These are phyloP conservation scores for Mionectes macconnelli DNA, from an alignment of 2,113 vertebrate species.

Conservation along the genomic window DNA sequence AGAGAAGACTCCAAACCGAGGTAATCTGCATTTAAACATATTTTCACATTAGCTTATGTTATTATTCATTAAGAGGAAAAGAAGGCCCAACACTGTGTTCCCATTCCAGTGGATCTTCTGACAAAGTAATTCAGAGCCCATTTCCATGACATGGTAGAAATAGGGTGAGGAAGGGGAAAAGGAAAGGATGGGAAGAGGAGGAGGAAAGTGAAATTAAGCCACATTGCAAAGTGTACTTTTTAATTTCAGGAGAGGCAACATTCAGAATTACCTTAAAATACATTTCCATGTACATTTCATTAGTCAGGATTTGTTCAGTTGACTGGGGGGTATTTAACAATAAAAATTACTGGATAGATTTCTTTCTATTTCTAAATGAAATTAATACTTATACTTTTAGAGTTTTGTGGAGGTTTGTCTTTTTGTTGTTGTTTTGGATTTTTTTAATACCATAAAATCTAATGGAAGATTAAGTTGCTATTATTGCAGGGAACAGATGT, in stretches of 20 bases:
- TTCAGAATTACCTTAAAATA: not conserved
- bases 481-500: conserved; percentile 4
- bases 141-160: not conserved
- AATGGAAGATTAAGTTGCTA: conserved; percentile 9
- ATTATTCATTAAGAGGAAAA: not conserved
- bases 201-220: not conserved
- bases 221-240: not conserved
- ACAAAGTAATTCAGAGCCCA: not conserved
- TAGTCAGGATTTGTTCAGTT: not conserved
- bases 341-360: not conserved
- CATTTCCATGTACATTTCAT: not conserved
- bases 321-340: not conserved
- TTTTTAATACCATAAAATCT: not conserved
- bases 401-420: not conserved
- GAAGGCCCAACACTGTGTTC: not conserved
- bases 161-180: not conserved
- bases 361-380: not conserved
- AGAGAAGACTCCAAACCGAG: not conserved
- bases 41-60: not conserved
- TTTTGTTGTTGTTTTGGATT: not conserved
- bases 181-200: not conserved
- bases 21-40: not conserved
- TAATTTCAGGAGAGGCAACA: not conserved
- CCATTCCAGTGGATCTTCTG: not conserved
- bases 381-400: not conserved